Conservation (phyloP, 2,797 vertebrate species). For the Prunella strophiata region DNA sequence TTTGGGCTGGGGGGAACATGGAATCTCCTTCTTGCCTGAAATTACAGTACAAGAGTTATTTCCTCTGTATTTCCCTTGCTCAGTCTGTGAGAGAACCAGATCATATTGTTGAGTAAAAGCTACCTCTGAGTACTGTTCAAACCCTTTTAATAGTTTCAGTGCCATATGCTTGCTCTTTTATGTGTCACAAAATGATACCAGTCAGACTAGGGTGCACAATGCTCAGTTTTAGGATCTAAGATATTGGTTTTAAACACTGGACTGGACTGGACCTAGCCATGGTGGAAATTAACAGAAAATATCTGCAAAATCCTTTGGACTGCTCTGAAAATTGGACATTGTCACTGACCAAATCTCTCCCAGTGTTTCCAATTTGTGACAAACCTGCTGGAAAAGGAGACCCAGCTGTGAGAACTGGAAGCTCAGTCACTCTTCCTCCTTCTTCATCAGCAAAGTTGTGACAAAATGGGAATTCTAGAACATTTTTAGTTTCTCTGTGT, state of each 20-base stretch:
- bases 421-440: slow-evolving; percentile 30
- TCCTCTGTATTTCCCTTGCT: neutral
- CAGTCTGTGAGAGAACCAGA: neutral
- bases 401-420: slow-evolving; percentile 36
- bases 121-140: neutral
- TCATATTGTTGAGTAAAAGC: neutral
- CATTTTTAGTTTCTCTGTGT: slow-evolving; percentile 45
- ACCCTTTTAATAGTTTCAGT: neutral
- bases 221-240: neutral
- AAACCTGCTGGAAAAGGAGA: slow-evolving; percentile 57
- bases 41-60: neutral
- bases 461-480: slow-evolving; percentile 60
- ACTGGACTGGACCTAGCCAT: neutral
- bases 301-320: neutral
- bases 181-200: neutral
- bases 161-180: neutral
- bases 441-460: slow-evolving; percentile 33
- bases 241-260: neutral
- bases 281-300: neutral
- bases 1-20: neutral
- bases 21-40: neutral
- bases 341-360: neutral
- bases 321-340: neutral
- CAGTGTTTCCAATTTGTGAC: neutral
- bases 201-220: neutral